phyloP scores from a whole-genome alignment of 1,140 invertebrate genomes.

The Drosophila rufa region DNA sequence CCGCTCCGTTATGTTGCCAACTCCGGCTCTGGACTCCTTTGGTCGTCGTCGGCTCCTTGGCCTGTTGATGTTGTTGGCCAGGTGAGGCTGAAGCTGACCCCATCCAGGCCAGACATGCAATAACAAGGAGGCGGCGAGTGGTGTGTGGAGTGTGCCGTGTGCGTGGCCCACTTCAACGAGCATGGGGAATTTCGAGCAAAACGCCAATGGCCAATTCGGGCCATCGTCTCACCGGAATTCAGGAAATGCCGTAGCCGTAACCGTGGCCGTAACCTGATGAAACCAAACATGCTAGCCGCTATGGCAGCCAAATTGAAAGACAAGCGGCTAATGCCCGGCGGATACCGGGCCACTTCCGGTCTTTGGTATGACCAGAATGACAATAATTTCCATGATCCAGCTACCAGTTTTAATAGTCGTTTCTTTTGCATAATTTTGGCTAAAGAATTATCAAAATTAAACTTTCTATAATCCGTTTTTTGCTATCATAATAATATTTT shows the following conservation, averaged over 20 bases:
- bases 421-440: not conserved
- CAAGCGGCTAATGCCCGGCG: conserved; percentile 54
- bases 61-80: conserved; percentile 58
- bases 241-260: conserved; percentile 23
- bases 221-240: conserved; percentile 30
- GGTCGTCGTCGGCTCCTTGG: conserved; percentile 4
- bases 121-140: conserved; percentile 43
- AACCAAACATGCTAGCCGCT: conserved; percentile 47
- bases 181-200: conserved; percentile 62
- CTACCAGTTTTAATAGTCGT: too few species aligned
- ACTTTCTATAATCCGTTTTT: not conserved
- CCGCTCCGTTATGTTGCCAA: conserved; percentile 58
- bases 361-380: conserved; percentile 32
- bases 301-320: conserved; percentile 60
- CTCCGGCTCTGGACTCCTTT: conserved; percentile 29
- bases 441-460: not conserved
- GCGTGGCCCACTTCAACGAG: conserved; percentile 42
- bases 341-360: conserved; percentile 41
- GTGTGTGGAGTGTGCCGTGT: conserved; percentile 1
- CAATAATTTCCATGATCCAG: conserved; percentile 23
- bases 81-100: conserved; percentile 44
- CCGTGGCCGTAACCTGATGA: conserved; percentile 56
- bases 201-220: conserved; percentile 68
- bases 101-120: conserved; percentile 54
- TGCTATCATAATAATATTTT: not conserved